phyloP scores from a whole-genome alignment of 2,888 invertebrate genomes.

The Alcis repandata region DNA sequence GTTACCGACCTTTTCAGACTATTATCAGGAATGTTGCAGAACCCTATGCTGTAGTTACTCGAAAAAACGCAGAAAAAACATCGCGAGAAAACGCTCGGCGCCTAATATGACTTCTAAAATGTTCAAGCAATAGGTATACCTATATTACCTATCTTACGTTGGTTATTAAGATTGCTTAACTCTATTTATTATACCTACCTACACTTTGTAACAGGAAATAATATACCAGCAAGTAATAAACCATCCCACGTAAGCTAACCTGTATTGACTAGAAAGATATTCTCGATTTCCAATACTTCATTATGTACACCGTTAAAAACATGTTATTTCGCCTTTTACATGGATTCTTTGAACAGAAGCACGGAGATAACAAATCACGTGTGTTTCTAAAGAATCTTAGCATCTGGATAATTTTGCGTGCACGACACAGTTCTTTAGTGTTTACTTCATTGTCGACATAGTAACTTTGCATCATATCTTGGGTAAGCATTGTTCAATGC shows the following conservation, averaged over 20 bases:
- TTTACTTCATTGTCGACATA: conserved; percentile 28
- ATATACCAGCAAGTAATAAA: conserved; percentile 5
- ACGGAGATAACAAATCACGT: conserved; percentile 46
- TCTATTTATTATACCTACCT: neutral
- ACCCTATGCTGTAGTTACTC: too few species aligned
- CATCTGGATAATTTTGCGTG: conserved; percentile 33
- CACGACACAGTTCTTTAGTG: conserved; percentile 40
- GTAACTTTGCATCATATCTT: conserved; percentile 44
- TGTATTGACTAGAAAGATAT: conserved; percentile 24
- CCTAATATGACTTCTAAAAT: too few species aligned
- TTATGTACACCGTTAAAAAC: conserved; percentile 43
- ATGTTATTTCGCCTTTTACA: conserved; percentile 44
- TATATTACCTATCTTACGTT: too few species aligned
- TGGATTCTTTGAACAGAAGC: conserved; percentile 58
- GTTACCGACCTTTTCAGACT: too few species aligned
- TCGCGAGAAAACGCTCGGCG: too few species aligned
- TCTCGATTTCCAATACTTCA: conserved; percentile 20
- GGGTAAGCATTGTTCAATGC: conserved; percentile 30
- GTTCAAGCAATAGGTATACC: too few species aligned
- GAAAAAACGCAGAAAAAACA: too few species aligned
- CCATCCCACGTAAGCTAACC: conserved; percentile 11
- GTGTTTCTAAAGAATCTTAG: conserved; percentile 38
- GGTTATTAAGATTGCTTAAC: neutral
- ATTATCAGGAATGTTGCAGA: too few species aligned
- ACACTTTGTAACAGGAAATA: conserved; percentile 18